These are phyloP conservation scores for Brachyhypopomus occidentalis DNA, from an alignment of 2,113 vertebrate species.

Conservation along the genomic window DNA sequence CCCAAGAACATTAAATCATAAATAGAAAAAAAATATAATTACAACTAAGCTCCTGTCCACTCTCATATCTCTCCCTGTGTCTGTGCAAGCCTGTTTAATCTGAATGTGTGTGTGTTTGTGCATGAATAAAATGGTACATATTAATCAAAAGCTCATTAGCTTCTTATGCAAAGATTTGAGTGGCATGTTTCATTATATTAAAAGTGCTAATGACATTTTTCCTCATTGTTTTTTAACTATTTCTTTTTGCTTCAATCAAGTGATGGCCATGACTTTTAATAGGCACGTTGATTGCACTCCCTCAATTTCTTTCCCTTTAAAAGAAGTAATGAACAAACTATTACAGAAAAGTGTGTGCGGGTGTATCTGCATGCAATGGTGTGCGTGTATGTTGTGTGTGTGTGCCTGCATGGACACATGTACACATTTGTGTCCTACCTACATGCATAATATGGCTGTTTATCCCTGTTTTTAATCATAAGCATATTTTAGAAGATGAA, in stretches of 20 bases:
- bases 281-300: background rate
- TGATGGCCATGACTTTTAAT: background rate
- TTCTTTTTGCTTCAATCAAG: background rate
- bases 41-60: slow-evolving; percentile 60
- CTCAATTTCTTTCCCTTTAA: background rate
- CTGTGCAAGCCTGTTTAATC: slow-evolving; percentile 17
- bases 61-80: background rate
- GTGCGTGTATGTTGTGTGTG: no score
- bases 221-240: background rate
- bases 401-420: background rate
- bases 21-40: slow-evolving; percentile 69
- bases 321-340: no score
- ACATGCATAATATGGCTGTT: background rate
- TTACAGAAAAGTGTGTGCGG: no score
- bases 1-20: slow-evolving; percentile 64
- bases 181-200: slow-evolving; percentile 58
- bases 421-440: no score
- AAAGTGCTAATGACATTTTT: slow-evolving; percentile 1
- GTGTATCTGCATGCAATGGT: no score
- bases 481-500: slow-evolving; percentile 17
- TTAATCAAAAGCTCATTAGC: slow-evolving; percentile 72
- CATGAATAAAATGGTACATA: slow-evolving; percentile 57
- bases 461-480: background rate
- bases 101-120: slow-evolving; percentile 25
- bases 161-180: slow-evolving; percentile 56